A percentile compares a stretch with the other conserved stretches of the same genome.
Conservation (phyloP, 2,888 invertebrate species). For the Archips xylosteana region DNA sequence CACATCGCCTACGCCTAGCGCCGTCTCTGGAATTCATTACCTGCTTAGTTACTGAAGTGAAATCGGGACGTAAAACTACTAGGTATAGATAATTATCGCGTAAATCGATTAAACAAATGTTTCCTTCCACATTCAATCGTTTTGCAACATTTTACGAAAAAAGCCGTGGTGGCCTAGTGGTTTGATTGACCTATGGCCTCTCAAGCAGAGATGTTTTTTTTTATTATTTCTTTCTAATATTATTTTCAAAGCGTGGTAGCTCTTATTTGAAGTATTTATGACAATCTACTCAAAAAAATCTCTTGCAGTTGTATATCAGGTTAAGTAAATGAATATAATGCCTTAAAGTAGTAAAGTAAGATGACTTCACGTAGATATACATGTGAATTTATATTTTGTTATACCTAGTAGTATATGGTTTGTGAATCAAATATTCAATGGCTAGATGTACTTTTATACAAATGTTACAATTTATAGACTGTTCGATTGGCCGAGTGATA, state of each 20-base stretch:
- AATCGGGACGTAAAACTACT: not conserved
- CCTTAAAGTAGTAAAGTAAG: not conserved
- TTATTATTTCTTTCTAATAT: too few species aligned
- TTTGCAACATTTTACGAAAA: too few species aligned
- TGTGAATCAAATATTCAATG: slow-evolving; percentile 6
- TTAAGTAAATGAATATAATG: too few species aligned
- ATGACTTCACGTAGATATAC: not conserved
- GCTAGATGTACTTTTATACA: slow-evolving; percentile 15
- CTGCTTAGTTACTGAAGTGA: not conserved
- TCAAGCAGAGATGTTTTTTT: too few species aligned
- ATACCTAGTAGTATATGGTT: not conserved
- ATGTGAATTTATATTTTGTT: not conserved
- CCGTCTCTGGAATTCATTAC: not conserved
- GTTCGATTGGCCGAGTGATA: slow-evolving; percentile 38
- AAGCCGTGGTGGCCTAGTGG: too few species aligned
- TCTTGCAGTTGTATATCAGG: too few species aligned
- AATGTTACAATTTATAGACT: slow-evolving; percentile 29
- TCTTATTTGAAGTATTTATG: too few species aligned
- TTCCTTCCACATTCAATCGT: too few species aligned
- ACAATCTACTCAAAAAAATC: too few species aligned
- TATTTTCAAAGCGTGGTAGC: too few species aligned
- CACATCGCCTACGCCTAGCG: too few species aligned
- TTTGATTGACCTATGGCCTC: too few species aligned
- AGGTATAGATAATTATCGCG: not conserved
- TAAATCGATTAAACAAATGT: not conserved